These are phyloP conservation scores for Drosophila dives DNA, from an alignment of 2,888 invertebrate genomes.

Conservation along the genomic window DNA sequence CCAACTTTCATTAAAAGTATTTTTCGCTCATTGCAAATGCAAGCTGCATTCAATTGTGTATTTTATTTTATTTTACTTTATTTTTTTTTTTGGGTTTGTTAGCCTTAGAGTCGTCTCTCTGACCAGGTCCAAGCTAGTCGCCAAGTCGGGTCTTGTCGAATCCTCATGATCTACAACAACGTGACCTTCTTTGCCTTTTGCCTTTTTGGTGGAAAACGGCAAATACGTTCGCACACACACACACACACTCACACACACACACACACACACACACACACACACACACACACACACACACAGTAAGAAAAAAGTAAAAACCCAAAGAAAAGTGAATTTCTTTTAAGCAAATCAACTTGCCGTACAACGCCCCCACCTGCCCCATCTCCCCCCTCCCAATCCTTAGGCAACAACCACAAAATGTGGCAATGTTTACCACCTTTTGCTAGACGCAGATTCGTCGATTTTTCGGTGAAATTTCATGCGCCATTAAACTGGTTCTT, in stretches of 20 bases:
- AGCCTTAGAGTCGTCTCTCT: slow-evolving; percentile 53
- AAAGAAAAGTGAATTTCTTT: slow-evolving; percentile 82
- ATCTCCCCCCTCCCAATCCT: background rate
- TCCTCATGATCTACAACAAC: slow-evolving; percentile 78
- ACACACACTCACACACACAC: background rate
- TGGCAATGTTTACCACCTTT: slow-evolving; percentile 51
- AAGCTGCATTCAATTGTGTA: slow-evolving; percentile 76
- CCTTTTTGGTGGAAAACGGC: slow-evolving; percentile 9
- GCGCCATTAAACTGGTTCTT: slow-evolving; percentile 82
- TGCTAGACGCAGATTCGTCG: slow-evolving; percentile 75
- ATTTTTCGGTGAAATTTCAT: slow-evolving; percentile 77
- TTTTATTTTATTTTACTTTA: slow-evolving; percentile 12
- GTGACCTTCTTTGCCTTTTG: slow-evolving; percentile 78
- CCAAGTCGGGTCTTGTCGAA: slow-evolving; percentile 59
- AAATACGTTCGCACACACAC: slow-evolving; percentile 19
- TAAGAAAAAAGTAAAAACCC: slow-evolving; percentile 47
- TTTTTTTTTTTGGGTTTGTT: slow-evolving; percentile 58
- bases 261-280: slow-evolving; percentile 2
- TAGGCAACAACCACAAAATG: slow-evolving; percentile 6
- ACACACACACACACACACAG: slow-evolving; percentile 7
- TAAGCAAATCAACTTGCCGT: slow-evolving; percentile 79
- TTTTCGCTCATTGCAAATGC: slow-evolving; percentile 76
- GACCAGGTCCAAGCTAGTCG: slow-evolving; percentile 52
- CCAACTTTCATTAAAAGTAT: slow-evolving; percentile 82
- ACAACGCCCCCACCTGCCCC: slow-evolving; percentile 32